phyloP scores from a whole-genome alignment of 2,797 vertebrate genomes.

The Tauraco hartlaubi region DNA sequence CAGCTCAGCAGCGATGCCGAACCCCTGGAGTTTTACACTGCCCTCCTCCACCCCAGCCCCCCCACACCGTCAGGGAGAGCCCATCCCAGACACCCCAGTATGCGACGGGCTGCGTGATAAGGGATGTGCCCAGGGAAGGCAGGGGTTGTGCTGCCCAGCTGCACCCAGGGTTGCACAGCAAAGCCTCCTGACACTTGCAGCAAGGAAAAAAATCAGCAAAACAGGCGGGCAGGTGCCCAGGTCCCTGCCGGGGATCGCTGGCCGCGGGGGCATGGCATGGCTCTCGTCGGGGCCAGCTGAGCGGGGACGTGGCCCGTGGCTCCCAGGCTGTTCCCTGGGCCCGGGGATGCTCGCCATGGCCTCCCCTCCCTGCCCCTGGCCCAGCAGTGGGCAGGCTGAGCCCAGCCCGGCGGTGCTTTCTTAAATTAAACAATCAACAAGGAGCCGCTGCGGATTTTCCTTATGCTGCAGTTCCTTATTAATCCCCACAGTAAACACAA shows the following conservation, averaged over 20 bases:
- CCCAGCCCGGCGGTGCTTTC: slow-evolving; percentile 6
- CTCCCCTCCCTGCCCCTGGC: neutral
- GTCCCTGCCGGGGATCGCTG: too few species aligned
- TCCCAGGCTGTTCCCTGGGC: neutral
- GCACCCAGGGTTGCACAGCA: neutral
- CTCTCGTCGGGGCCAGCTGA: neutral
- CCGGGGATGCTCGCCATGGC: neutral
- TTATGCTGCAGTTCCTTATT: slow-evolving; percentile 58
- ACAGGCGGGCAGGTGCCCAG: neutral
- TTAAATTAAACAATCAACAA: slow-evolving; percentile 69
- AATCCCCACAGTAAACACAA: slow-evolving; percentile 68
- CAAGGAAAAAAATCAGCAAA: neutral
- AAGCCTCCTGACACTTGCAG: rapidly evolving
- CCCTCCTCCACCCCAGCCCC: neutral
- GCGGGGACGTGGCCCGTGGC: rapidly evolving
- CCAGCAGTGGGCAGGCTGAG: neutral
- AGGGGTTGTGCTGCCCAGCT: neutral
- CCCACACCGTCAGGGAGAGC: rapidly evolving
- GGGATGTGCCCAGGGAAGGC: too few species aligned
- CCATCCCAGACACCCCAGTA: neutral
- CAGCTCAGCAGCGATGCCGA: rapidly evolving
- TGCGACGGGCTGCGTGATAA: neutral
- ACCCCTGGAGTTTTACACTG: neutral
- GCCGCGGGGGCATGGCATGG: rapidly evolving
- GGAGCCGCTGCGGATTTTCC: slow-evolving; percentile 27